A percentile compares a stretch with the other conserved stretches of the same genome.
Conservation (phyloP, 1,140 invertebrate genomes). For the Zeugodacus cucurbitae region DNA sequence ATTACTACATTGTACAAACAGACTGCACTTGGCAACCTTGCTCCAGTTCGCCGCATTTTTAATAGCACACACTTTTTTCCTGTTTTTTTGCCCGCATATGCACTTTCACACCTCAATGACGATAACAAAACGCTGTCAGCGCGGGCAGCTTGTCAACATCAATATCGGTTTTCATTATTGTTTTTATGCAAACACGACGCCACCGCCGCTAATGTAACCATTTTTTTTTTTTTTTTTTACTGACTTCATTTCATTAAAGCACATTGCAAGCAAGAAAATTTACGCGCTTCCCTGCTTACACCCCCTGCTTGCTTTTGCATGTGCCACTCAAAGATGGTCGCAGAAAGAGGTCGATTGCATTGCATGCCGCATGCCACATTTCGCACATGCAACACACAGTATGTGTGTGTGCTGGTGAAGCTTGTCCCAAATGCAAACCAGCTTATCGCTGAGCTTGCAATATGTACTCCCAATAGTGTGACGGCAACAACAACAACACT, state of each 20-base stretch:
- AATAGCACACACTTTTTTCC: not conserved
- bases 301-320: not conserved
- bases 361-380: not conserved
- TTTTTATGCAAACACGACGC: not conserved
- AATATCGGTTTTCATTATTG: constrained; percentile 21
- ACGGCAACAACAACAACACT: not conserved
- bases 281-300: not conserved
- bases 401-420: not conserved
- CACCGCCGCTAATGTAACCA: not conserved
- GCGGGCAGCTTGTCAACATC: not conserved
- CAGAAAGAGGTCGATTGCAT: not conserved
- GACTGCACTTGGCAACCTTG: not conserved
- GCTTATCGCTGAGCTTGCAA: not conserved
- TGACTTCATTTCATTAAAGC: constrained; percentile 30
- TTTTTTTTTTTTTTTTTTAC: constrained; percentile 15
- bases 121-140: constrained; percentile 22
- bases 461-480: not conserved
- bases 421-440: not conserved
- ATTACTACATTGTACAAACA: not conserved
- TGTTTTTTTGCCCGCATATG: not conserved
- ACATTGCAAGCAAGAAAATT: not conserved
- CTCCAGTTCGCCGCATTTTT: not conserved
- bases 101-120: constrained; percentile 30
- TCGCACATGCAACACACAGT: not conserved
- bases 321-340: not conserved